Evolutionary conservation across 2,888 invertebrate species (phyloP), one percentile per base, ranked within the genome.

Genomic region (Graphium colonna): DNA sequence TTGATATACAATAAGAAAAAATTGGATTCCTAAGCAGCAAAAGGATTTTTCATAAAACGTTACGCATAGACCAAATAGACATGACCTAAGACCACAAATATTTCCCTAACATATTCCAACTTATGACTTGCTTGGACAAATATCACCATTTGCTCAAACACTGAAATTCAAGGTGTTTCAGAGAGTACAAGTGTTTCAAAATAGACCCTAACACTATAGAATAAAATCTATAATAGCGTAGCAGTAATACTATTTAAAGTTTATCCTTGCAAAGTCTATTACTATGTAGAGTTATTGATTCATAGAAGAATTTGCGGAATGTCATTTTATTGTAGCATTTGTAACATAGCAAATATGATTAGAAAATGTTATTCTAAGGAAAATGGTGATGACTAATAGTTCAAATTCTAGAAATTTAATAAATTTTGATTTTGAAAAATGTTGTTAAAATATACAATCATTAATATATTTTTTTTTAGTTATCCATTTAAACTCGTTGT

Each of bases 61-160:
- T 21, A 21, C 21, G 21, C 21, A 21, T 3, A 21, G 5, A 5
- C 5, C 21, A 21, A 21, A 21, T 21, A 17, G 42, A 21, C 26
- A 26, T 44, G 43, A 12, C 43, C 9, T 9, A 15, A 13, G 12
- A 44, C 15, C 3, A 31, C 12, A 31, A 49, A 48, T 48, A 21
- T 18, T 17, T 31, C 41, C 49, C 31, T 18, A 41, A 18, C 28
- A 39, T 28, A 18, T 50, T 42, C 16, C 41, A 33, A 28, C 17
- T 5, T 18, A 16, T 26, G 50, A 17, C 8, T 43, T 8, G 18
- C 16, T 9, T 44, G 39, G 4, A 45, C 17, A 44, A 44, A 48
- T 39, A 40, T 48, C 47, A 2, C 21, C 44, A 33, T 41, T 42
- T 40, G 40, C 28, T 16, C 31, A 48, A 48, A 42, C 42, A 50